Percentiles rank a stretch among this genome's conserved stretches.
phyloP scores from a whole-genome alignment of 2,113 vertebrate species.

The Leucosticte australis region DNA sequence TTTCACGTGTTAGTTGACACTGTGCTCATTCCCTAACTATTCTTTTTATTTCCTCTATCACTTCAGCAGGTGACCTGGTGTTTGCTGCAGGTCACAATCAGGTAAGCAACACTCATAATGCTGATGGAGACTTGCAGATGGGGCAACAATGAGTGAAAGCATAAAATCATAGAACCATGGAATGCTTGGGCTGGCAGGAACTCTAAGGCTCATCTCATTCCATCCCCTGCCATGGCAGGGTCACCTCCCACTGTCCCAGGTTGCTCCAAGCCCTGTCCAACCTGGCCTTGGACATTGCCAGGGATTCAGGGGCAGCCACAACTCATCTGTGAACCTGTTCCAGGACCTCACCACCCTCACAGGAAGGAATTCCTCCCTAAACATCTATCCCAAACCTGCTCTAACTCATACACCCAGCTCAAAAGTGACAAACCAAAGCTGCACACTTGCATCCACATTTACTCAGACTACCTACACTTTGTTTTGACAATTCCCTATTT shows the following conservation, averaged over 20 bases:
- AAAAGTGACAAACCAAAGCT: neutral
- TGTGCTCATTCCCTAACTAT: neutral
- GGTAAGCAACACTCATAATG: neutral
- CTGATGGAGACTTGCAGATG: neutral
- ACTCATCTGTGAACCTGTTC: neutral
- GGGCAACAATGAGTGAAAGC: neutral
- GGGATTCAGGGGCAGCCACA: neutral
- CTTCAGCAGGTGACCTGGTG: neutral
- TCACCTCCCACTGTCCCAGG: neutral
- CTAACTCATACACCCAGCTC: neutral
- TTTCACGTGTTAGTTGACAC: too few species aligned
- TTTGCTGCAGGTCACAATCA: neutral
- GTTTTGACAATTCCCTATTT: neutral
- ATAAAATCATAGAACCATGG: neutral
- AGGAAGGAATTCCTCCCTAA: neutral
- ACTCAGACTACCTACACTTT: neutral
- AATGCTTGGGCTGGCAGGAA: neutral
- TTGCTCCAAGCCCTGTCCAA: fast-evolving
- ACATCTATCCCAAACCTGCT: neutral
- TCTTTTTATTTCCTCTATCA: neutral
- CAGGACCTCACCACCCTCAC: fast-evolving
- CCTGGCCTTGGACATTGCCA: neutral
- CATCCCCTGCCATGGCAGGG: neutral
- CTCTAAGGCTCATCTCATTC: neutral
- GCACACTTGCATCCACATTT: neutral